Base-by-base conservation (phyloP, 1,140 invertebrate genomes). In the Rhagoletis pomonella region DNA sequence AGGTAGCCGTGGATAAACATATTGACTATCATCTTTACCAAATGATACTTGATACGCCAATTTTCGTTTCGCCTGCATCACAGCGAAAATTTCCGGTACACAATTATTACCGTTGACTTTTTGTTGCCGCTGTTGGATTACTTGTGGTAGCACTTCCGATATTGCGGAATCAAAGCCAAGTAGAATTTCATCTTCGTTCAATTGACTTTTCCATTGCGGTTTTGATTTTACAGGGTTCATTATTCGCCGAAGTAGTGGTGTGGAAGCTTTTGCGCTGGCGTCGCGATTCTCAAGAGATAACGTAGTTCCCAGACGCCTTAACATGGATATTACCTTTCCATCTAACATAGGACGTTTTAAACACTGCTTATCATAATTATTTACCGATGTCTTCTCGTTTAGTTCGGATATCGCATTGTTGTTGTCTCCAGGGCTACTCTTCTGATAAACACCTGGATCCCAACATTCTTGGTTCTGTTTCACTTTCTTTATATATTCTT, bases 241-340 rank as follows among this genome's bases (percentile, higher is more conserved):
- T 44, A 92, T 91, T 55, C 88, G 89, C 60, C 90, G 87, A 19
- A 86, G 65, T 1, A 85, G 84, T 9, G 17, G 55, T 88, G 44
- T 85, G 69, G 55, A 65, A 73, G 44, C 60, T 84, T 60, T 85
- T 58, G 59, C 60, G 55, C 7, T 77, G 62, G 47, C 39, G 47
- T 64, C 19, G 50, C 39, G 58, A 17, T 14, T 87, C 47, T 89
- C 89, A 42, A 88, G 81, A 59, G 91, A 90, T 1, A 92, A 88
- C 2, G 91, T 91, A 60, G 91, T 92, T 67, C 91, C 91, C 86
- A 92, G 59, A 0, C 91, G 90, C 0, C 91, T 88, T 64, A 92
- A 90, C 91, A 92, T 92, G 88, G 91, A 89, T 86, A 92, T 91
- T 39, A 92, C 90, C 67, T 92, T 92, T 44, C 91, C 91, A 89